Evolutionary conservation across 2,797 vertebrate species (phyloP).

Genomic region (Myripristis jacobus): DNA sequence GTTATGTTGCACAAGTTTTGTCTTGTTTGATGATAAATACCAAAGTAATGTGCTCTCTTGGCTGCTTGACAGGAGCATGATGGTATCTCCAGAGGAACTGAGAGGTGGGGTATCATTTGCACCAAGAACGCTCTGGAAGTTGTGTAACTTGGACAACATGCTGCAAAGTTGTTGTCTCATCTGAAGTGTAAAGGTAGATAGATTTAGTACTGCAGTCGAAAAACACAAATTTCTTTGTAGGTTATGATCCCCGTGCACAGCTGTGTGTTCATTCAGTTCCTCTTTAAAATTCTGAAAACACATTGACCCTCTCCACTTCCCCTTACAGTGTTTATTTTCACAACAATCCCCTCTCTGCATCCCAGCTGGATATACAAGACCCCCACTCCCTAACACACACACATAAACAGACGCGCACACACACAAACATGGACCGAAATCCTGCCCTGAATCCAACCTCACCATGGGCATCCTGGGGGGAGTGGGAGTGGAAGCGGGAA

Average conservation of each 20-base stretch:
- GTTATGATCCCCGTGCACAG: conserved; percentile 26
- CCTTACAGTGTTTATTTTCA: conserved; percentile 59
- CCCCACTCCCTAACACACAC: conserved; percentile 26
- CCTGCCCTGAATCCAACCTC: conserved; percentile 7
- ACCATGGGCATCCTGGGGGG: neutral
- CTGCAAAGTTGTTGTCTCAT: neutral
- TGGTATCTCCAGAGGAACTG: neutral
- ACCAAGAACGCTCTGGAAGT: conserved; percentile 1
- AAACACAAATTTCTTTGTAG: neutral
- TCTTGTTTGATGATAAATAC: conserved; percentile 46
- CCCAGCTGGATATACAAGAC: conserved; percentile 54
- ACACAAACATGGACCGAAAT: neutral
- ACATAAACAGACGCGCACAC: no score
- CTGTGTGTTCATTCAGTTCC: conserved; percentile 45
- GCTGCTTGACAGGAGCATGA: conserved; percentile 21
- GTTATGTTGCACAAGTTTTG: conserved; percentile 30
- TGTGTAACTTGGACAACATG: neutral
- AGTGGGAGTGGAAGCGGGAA: no score
- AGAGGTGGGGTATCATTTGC: neutral
- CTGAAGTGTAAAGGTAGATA: neutral
- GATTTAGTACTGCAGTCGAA: neutral
- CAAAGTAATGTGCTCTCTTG: conserved; percentile 28
- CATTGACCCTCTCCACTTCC: conserved; percentile 25
- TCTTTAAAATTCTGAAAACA: conserved; percentile 21
- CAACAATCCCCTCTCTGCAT: conserved; percentile 47